Evolutionary conservation across 37 sponge, comb jelly and placozoan species (phyloP).

Genomic region (Crambe crambe): DNA sequence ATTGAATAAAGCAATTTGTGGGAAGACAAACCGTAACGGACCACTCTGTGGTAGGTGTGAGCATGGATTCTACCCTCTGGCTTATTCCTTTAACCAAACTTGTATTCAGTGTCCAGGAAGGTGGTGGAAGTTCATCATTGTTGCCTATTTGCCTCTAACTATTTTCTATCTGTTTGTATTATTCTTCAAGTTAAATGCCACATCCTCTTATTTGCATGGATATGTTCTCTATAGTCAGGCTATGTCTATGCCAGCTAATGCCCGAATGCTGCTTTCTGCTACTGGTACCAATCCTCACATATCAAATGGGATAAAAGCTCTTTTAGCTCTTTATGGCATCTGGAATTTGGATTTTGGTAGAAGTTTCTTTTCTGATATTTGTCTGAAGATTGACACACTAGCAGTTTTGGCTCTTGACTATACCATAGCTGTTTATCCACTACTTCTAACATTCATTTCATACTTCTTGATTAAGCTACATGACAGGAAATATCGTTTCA

Average conservation of each 20-base stretch:
- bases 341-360: too few species aligned
- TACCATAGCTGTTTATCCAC: too few species aligned
- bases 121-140: conserved; percentile 2
- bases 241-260: too few species aligned
- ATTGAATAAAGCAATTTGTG: conserved; percentile 14
- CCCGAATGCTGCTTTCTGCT: not conserved
- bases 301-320: too few species aligned
- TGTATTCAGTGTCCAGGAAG: conserved; percentile 1
- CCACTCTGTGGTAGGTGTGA: conserved; percentile 65
- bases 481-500: too few species aligned
- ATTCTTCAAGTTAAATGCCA: conserved; percentile 51
- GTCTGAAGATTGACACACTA: too few species aligned
- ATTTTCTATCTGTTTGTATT: conserved; percentile 45
- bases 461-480: too few species aligned
- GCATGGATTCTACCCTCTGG: conserved; percentile 10
- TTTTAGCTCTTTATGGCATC: not conserved
- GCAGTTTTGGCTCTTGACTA: too few species aligned
- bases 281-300: not conserved
- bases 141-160: conserved; percentile 53
- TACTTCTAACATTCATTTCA: too few species aligned
- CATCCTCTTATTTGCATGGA: conserved; percentile 41
- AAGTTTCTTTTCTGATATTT: too few species aligned
- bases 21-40: conserved; percentile 26
- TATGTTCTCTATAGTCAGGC: conserved; percentile 60
- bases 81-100: conserved; percentile 18